Percentiles rank a stretch among this genome's conserved stretches.
Evolutionary conservation across 2,888 invertebrate genomes (phyloP).

Genomic region (Ochropleura leucogaster): DNA sequence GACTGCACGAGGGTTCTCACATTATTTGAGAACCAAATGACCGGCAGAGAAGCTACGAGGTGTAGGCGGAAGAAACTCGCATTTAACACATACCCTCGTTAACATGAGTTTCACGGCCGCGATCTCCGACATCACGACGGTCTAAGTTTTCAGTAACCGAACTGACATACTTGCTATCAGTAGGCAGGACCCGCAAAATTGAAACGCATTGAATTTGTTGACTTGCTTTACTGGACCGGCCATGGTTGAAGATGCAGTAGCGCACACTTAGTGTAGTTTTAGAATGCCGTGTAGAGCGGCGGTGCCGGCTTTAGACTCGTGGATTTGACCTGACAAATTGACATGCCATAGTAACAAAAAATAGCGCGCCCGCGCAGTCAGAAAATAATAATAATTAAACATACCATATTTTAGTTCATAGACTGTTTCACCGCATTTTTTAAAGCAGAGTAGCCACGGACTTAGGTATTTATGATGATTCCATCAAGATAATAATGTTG

Average conservation of each 20-base stretch:
- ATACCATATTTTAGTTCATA: slow-evolving; percentile 15
- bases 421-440: background rate
- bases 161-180: slow-evolving; percentile 34
- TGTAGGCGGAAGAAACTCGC: slow-evolving; percentile 1
- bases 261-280: slow-evolving; percentile 2
- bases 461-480: background rate
- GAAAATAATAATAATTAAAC: background rate
- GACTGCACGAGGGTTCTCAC: slow-evolving; percentile 1
- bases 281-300: background rate
- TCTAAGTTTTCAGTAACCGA: background rate
- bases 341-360: slow-evolving; percentile 46
- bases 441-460: background rate
- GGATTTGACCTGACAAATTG: slow-evolving; percentile 46
- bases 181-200: slow-evolving; percentile 1
- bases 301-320: slow-evolving; percentile 1
- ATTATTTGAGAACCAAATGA: slow-evolving; percentile 5
- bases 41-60: slow-evolving; percentile 2
- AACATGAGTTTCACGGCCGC: background rate
- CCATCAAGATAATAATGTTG: slow-evolving; percentile 7
- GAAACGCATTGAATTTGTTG: slow-evolving; percentile 10
- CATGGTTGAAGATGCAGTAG: slow-evolving; percentile 15
- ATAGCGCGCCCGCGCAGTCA: background rate
- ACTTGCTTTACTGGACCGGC: slow-evolving; percentile 15
- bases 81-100: slow-evolving; percentile 29
- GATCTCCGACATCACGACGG: background rate